phyloP scores from a whole-genome alignment of 2,797 vertebrate species.

The Kryptolebias ocellatus region DNA sequence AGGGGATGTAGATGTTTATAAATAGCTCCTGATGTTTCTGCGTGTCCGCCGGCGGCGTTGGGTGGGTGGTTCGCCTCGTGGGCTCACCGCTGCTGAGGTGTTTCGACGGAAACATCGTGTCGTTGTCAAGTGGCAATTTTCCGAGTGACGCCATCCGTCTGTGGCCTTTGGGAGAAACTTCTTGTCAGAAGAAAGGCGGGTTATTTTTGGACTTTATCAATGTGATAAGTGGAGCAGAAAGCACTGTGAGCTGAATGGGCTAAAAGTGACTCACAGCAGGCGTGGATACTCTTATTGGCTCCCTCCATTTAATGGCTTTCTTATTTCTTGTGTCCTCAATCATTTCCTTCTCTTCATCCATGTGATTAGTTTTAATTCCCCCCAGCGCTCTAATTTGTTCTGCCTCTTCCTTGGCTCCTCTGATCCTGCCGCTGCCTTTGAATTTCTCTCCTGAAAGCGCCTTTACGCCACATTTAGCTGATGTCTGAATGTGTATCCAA shows the following conservation, averaged over 20 bases:
- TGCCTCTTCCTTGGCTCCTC: constrained; percentile 21
- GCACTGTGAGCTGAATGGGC: constrained; percentile 3
- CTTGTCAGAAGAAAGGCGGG: constrained; percentile 21
- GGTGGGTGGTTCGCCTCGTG: constrained; percentile 1
- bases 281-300: background rate
- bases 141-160: constrained; percentile 23
- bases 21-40: constrained; percentile 77
- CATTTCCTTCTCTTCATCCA: constrained; percentile 15
- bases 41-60: constrained; percentile 39
- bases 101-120: constrained; percentile 38
- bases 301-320: constrained; percentile 19
- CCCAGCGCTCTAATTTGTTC: constrained; percentile 35
- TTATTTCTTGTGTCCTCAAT: constrained; percentile 32
- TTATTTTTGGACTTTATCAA: constrained; percentile 29
- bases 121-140: constrained; percentile 45
- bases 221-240: constrained; percentile 30
- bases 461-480: background rate
- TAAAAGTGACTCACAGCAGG: constrained; percentile 45
- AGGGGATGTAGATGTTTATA: constrained; percentile 70
- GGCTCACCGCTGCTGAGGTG: background rate
- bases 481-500: background rate
- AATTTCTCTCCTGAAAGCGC: background rate
- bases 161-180: constrained; percentile 23
- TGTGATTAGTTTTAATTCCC: constrained; percentile 43
- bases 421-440: constrained; percentile 5